A percentile compares a stretch with the other conserved stretches of the same genome.
Conservation (phyloP, 2,113 vertebrate genomes). For the Genyomyrus donnyi region DNA sequence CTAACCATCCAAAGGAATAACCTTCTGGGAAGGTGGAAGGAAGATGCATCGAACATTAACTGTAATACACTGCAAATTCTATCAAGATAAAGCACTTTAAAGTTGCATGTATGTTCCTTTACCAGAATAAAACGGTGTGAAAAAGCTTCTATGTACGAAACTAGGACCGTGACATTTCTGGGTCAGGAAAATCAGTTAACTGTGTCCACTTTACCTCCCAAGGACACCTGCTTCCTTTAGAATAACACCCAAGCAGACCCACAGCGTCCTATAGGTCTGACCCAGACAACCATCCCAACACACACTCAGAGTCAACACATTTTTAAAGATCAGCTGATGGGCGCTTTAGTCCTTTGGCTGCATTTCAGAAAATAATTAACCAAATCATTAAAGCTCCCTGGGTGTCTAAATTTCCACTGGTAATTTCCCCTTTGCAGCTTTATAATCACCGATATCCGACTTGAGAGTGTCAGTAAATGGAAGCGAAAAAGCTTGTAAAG, state of each 20-base stretch:
- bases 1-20: not conserved
- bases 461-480: not conserved
- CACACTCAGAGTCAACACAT: not conserved
- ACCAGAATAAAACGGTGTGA: not conserved
- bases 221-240: not conserved
- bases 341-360: not conserved
- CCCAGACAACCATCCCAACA: not conserved
- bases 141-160: not conserved
- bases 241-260: not conserved
- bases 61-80: not conserved
- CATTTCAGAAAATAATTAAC: not conserved
- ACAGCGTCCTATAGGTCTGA: not conserved
- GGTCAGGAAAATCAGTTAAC: not conserved
- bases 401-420: not conserved
- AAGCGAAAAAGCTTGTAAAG: not conserved
- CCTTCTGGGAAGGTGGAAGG: not conserved
- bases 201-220: not conserved
- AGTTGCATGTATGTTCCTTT: not conserved
- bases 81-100: not conserved
- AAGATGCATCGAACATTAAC: not conserved
- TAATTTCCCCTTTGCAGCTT: not conserved
- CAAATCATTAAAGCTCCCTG: not conserved
- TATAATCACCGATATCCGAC: not conserved
- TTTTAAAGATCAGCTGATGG: not conserved
- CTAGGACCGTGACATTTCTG: not conserved